Evolutionary conservation across 2,888 invertebrate genomes (phyloP).

Genomic region (Acrocyrtus sp.): DNA sequence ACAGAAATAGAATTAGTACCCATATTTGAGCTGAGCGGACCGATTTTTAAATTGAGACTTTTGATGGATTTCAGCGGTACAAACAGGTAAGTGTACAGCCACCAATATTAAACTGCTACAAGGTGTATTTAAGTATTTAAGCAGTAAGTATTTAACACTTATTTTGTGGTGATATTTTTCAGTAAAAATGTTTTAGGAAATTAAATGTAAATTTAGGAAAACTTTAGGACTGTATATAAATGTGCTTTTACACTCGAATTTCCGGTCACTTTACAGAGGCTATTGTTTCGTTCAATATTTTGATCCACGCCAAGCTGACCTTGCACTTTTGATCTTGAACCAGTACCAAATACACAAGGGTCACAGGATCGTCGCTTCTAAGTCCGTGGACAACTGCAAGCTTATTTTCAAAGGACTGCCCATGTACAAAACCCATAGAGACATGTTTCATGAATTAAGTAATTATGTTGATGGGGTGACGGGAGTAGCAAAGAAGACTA

Average conservation of each 20-base stretch:
- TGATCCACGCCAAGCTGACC: conserved; percentile 1
- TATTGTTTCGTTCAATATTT: conserved; percentile 35
- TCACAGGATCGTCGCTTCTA: background rate
- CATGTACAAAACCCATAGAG: background rate
- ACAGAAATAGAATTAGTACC: conserved; percentile 20
- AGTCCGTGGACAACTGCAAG: conserved; percentile 31
- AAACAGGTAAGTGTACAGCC: conserved; percentile 13
- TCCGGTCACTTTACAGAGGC: no score
- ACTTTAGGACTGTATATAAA: no score
- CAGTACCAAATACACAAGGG: background rate
- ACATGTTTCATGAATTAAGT: conserved; percentile 5
- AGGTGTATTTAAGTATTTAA: background rate
- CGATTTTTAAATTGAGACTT: conserved; percentile 26
- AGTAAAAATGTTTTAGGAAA: no score
- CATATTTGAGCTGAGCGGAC: conserved; percentile 17
- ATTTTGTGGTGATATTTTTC: no score
- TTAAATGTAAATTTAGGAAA: no score
- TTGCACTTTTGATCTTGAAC: conserved; percentile 5
- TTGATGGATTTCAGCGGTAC: conserved; percentile 45
- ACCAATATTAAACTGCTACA: background rate
- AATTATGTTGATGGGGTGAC: background rate
- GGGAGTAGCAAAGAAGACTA: background rate
- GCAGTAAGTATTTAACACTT: no score
- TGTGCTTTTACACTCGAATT: no score
- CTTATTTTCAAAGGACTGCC: conserved; percentile 30